Percentiles rank a stretch among this genome's conserved stretches.
Evolutionary conservation across 2,113 vertebrate species (phyloP).

Genomic region (Tragulus kanchil): DNA sequence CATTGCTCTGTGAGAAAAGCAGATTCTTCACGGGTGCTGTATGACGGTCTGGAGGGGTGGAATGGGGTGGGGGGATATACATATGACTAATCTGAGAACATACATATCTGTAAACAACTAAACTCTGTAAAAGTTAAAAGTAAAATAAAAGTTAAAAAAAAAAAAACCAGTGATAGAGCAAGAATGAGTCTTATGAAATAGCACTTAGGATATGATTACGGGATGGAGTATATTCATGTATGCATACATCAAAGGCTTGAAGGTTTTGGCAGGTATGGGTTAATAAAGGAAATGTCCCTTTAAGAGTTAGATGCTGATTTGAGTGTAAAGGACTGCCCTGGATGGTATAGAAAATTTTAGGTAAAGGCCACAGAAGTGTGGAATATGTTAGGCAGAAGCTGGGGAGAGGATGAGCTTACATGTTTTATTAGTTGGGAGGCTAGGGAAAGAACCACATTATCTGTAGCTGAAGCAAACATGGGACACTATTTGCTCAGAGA

Average conservation of each 20-base stretch:
- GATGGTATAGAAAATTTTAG: not conserved
- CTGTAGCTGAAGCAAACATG: not conserved
- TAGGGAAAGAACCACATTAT: not conserved
- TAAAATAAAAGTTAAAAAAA: not conserved
- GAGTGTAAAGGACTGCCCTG: constrained; percentile 49
- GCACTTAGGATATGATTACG: not conserved
- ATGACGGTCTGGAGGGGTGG: no score
- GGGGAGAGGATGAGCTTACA: not conserved
- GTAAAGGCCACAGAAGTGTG: not conserved
- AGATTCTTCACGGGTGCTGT: no score
- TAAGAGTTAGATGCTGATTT: not conserved
- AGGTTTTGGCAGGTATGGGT: not conserved
- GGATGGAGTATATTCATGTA: not conserved
- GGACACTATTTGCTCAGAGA: not conserved
- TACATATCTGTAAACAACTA: no score
- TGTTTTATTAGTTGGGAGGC: not conserved
- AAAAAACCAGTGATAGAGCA: not conserved
- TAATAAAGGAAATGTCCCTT: not conserved
- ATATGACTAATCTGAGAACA: no score
- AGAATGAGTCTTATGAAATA: not conserved
- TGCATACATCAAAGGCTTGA: not conserved
- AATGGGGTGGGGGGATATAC: no score
- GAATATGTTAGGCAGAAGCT: not conserved
- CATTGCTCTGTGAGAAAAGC: no score
- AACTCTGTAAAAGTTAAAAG: no score